phyloP scores from a whole-genome alignment of 2,113 vertebrate genomes.

The Mola mola region DNA sequence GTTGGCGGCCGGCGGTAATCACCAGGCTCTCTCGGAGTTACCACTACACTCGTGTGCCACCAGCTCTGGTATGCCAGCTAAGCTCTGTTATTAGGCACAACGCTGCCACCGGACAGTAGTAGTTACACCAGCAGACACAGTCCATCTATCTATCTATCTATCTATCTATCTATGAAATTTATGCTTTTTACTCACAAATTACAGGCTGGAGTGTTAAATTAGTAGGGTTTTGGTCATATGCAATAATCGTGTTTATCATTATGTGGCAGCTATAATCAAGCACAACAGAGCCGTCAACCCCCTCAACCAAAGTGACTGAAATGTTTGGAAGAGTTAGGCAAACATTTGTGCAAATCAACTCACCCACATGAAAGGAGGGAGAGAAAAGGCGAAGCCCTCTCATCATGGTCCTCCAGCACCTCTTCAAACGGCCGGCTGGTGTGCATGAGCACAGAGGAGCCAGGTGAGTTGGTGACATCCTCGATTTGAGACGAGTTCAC shows the following conservation, averaged over 20 bases:
- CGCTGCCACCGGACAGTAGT: slow-evolving; percentile 52
- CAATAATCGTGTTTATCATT: slow-evolving; percentile 24
- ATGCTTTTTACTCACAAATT: slow-evolving; percentile 37
- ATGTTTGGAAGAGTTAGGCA: slow-evolving; percentile 6
- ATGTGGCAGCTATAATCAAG: slow-evolving; percentile 42
- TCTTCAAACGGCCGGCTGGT: slow-evolving; percentile 11
- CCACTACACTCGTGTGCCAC: slow-evolving; percentile 64
- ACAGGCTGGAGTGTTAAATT: slow-evolving; percentile 43
- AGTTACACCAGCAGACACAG: slow-evolving; percentile 21
- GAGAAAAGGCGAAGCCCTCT: slow-evolving; percentile 19
- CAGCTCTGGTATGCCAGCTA: slow-evolving; percentile 70
- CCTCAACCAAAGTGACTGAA: slow-evolving; percentile 4
- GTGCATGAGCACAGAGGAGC: not conserved
- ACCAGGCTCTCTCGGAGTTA: slow-evolving; percentile 70
- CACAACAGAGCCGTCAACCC: slow-evolving; percentile 24
- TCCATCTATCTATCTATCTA: slow-evolving; percentile 8
- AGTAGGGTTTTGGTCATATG: slow-evolving; percentile 28
- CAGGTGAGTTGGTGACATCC: not conserved
- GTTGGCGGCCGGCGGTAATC: slow-evolving; percentile 73
- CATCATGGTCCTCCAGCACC: slow-evolving; percentile 14
- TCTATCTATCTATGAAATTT: slow-evolving; percentile 13
- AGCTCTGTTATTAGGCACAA: slow-evolving; percentile 71
- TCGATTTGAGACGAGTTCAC: not conserved
- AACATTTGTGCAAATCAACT: slow-evolving; percentile 19
- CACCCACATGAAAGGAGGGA: slow-evolving; percentile 21